Evolutionary conservation across 2,888 invertebrate genomes (phyloP), one percentile per base, ranked within the genome.

Genomic region (Andrena marginata): DNA sequence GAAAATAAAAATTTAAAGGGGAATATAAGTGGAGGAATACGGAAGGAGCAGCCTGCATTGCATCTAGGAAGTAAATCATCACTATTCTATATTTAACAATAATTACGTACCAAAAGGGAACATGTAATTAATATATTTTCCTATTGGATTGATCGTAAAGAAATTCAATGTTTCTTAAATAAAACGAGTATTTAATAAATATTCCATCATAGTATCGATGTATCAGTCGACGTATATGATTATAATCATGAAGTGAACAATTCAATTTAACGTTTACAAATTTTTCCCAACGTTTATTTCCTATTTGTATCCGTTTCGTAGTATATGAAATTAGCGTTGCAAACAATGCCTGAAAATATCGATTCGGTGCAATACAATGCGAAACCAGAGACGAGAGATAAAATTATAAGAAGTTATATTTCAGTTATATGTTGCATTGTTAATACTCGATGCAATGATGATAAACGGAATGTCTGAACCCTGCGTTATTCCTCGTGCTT

Each of bases 401-500:
- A 5, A 42, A 42, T 42, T 16, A 42, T 42, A 42, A 51, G 56
- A 29, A 60, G 51, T 31, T 63, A 51, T 29, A 63, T 49, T 73
- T 54, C 29, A 68, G 59, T 74, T 82, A 62, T 26, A 71, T 20
- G 54, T 56, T 72, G 31, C 33, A 63, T 56, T 51, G 56, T 59
- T 64, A 51, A 74, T 62, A 74, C 35, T 60, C 26, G 51, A 67
- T 26, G 51, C 51, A 65, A 72, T 42, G 35, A 67, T 6, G 42
- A 68, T 29, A 67, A 73, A 3, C 35, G 23, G 33, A 54, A 26
- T 20, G 65, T 64, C 29, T 13, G 31, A 63, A 42, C 31, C 29
- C 42, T 16, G 56, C 54, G 74, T 79, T 77, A 87, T 26, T 88
- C 78, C 29, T 82, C 65, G 35, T 67, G 83, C 26, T 80, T 88